These are phyloP conservation scores for Acanthurus tractus DNA, from an alignment of 2,797 vertebrate genomes.

Conservation along the genomic window DNA sequence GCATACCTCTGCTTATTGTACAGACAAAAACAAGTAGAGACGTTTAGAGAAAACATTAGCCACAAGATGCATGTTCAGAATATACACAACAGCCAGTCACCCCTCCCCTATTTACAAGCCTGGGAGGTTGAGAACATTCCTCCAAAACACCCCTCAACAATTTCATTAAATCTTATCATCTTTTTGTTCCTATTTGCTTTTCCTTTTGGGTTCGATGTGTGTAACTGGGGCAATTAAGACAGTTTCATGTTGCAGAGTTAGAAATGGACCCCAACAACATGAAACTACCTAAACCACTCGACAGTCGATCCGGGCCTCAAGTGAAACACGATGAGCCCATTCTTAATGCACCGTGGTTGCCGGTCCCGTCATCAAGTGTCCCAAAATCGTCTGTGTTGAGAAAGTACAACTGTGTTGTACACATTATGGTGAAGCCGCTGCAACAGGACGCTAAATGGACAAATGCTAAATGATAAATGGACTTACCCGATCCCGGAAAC, in stretches of 20 bases:
- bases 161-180: conserved; percentile 31
- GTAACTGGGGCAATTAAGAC: conserved; percentile 95
- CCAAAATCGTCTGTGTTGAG: conserved; percentile 29
- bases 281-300: conserved; percentile 99
- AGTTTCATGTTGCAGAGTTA: conserved; percentile 98
- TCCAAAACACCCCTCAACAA: conserved; percentile 32
- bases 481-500: conserved; percentile 67
- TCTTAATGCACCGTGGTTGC: conserved; percentile 53
- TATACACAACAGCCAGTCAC: conserved; percentile 42
- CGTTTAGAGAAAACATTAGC: conserved; percentile 25
- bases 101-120: conserved; percentile 31
- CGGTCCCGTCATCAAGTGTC: conserved; percentile 58
- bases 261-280: conserved; percentile 97
- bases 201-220: conserved; percentile 72
- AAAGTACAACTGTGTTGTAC: conserved; percentile 38
- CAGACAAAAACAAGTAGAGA: conserved; percentile 8
- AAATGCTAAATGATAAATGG: conserved; percentile 44
- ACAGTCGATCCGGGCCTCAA: conserved; percentile 86
- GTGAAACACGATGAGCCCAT: conserved; percentile 63
- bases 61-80: conserved; percentile 38
- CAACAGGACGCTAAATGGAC: conserved; percentile 51
- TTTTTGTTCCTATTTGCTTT: conserved; percentile 28
- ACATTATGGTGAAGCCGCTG: conserved; percentile 34
- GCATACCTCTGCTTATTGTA: conserved; percentile 5
- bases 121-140: conserved; percentile 25